Evolutionary conservation across 2,113 vertebrate genomes (phyloP).

Genomic region (Perca schrenkii): DNA sequence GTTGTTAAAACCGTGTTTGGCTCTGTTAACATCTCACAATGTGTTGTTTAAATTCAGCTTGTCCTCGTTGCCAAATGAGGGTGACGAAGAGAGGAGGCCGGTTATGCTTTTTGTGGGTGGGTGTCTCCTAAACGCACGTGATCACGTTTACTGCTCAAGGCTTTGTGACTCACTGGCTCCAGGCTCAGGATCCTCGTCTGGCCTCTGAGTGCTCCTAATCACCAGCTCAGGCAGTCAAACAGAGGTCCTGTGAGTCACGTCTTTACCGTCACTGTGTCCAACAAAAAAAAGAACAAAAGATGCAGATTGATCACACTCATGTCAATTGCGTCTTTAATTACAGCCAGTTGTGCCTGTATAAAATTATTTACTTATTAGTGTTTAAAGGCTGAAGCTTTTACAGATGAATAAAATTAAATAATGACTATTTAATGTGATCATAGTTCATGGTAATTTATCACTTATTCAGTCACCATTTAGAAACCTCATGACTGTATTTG

Average conservation of each 20-base stretch:
- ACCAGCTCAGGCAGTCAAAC: constrained; percentile 63
- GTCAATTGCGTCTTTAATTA: neutral
- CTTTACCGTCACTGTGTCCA: constrained; percentile 43
- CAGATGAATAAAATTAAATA: neutral
- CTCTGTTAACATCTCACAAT: constrained; percentile 37
- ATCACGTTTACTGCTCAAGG: constrained; percentile 73
- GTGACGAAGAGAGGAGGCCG: constrained; percentile 51
- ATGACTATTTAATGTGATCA: neutral
- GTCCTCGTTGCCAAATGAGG: constrained; percentile 53
- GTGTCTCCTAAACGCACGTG: constrained; percentile 73
- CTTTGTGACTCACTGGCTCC: constrained; percentile 82
- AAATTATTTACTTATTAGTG: neutral
- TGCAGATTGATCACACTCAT: neutral
- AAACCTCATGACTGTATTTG: constrained; percentile 1
- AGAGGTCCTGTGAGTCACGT: constrained; percentile 72
- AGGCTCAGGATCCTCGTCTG: constrained; percentile 74
- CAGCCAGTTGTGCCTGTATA: neutral
- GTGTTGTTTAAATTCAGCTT: constrained; percentile 51
- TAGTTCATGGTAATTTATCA: neutral
- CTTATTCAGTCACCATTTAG: neutral
- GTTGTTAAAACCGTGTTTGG: constrained; percentile 62
- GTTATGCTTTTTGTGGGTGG: constrained; percentile 57
- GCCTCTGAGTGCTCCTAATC: constrained; percentile 64
- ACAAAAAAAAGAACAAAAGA: neutral
- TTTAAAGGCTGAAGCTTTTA: neutral